phyloP scores from a whole-genome alignment of 2,113 vertebrate genomes.

The Podiceps cristatus region DNA sequence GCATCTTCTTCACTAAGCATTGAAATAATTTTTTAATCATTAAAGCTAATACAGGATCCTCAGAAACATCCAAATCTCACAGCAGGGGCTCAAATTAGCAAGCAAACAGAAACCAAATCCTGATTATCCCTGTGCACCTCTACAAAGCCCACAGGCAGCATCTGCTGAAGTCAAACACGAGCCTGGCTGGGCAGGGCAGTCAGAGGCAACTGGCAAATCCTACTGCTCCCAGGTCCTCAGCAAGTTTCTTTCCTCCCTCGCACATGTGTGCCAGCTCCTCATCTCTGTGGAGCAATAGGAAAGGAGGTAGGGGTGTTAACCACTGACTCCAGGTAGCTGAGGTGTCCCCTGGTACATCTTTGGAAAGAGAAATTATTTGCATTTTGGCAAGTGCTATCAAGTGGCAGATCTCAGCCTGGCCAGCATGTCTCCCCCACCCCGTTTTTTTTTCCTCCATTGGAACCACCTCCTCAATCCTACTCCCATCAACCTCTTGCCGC shows the following conservation, averaged over 20 bases:
- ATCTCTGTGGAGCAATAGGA: background rate
- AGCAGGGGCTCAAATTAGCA: conserved; percentile 54
- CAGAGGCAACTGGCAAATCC: background rate
- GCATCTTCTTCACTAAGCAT: conserved; percentile 43
- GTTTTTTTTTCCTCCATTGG: background rate
- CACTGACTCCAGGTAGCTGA: background rate
- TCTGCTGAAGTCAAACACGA: background rate
- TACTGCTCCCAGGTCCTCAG: background rate
- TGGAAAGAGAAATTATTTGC: background rate
- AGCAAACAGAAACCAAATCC: conserved; percentile 67
- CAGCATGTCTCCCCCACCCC: background rate
- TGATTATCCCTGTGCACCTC: conserved; percentile 50
- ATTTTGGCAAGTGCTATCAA: background rate
- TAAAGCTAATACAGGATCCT: conserved; percentile 57
- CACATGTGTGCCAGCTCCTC: background rate
- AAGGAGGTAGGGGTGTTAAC: background rate
- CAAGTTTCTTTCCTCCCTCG: background rate
- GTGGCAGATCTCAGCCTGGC: background rate
- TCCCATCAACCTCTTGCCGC: background rate
- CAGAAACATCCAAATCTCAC: conserved; percentile 55
- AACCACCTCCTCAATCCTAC: background rate
- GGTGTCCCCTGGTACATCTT: background rate
- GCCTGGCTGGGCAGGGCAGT: background rate
- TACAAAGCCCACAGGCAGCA: conserved; percentile 10
- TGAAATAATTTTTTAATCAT: conserved; percentile 68